These are phyloP conservation scores for Trichechus manatus DNA, from an alignment of 2,113 vertebrate species.

Conservation along the genomic window DNA sequence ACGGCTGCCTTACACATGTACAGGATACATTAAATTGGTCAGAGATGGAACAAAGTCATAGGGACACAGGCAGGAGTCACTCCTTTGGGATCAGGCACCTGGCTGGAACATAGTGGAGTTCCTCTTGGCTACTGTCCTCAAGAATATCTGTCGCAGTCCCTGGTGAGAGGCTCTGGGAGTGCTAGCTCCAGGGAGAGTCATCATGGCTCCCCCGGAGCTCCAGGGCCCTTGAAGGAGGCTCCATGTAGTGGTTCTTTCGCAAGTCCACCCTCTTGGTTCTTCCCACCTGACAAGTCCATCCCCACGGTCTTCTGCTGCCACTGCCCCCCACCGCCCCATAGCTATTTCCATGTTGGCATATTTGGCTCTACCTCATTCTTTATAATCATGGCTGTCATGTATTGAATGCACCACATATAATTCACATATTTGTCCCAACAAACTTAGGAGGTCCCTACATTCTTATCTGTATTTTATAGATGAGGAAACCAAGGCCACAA, in stretches of 20 bases:
- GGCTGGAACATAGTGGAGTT: neutral
- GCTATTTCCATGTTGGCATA: neutral
- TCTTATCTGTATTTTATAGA: neutral
- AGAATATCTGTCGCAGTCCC: neutral
- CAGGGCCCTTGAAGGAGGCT: neutral
- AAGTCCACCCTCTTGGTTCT: neutral
- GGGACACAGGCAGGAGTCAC: neutral
- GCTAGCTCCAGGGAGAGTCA: neutral
- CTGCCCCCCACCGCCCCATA: no score
- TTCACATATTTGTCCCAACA: neutral
- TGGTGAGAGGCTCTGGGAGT: neutral
- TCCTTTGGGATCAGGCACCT: neutral
- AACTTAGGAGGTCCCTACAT: neutral
- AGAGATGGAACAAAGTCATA: neutral
- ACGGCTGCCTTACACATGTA: no score
- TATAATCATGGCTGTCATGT: neutral
- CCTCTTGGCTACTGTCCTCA: neutral
- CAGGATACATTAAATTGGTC: neutral
- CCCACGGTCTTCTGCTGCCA: no score
- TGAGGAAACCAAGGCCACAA: neutral
- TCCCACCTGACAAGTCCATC: neutral
- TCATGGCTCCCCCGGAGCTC: neutral
- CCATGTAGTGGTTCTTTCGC: neutral
- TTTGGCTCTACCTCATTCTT: neutral
- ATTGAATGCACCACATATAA: neutral